Evolutionary conservation across 2,888 invertebrate genomes (phyloP), one percentile per base, ranked within the genome.

Genomic region (Himalopsyche japonica): DNA sequence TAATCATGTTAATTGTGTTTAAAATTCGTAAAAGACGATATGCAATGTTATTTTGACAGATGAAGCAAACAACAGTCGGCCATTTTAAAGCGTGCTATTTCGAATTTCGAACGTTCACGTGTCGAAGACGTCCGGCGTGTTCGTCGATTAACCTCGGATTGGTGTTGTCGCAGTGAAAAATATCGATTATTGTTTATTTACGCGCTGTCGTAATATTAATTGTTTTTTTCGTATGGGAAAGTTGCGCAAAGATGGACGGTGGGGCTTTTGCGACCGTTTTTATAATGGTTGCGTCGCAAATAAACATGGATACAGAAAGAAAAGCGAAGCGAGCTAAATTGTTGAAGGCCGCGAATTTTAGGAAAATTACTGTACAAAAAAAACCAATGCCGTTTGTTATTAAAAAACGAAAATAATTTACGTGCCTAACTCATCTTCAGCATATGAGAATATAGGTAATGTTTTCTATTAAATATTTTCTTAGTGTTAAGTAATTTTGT

Each of bases 251-350:
- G n/a, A 85, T 86, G 84, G 84, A 86, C 30, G 79, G 82, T 18
- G 79, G 82, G 27, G 81, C 82, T 5, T 80, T 85, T 15, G 76
- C 82, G 37, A 48, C 76, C 18, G 82, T 83, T 8, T 87, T 87
- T 81, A 49, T 87, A 32, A 37, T 86, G 47, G 83, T 87, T 43
- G 86, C 84, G 3, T 76, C 84, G 15, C 87, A 87, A 37, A 27
- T 87, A 24, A 87, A 84, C 49, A 34, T 84, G 77, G 87, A 87
- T 78, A 77, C 80, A 32, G 87, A 87, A 79, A 76, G 87, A 30
- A 87, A 87, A 37, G 32, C 84, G 76, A 87, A 87, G 57, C 84
- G 82, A 27, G 30, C 84, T 37, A 82, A 84, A 18, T 47, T 87
- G 57, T 15, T 82, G 18, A 24, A 79, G 8, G 81, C 83, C 20